Base-by-base conservation (phyloP, 2,888 invertebrate species). In the Tyria jacobaeae region DNA sequence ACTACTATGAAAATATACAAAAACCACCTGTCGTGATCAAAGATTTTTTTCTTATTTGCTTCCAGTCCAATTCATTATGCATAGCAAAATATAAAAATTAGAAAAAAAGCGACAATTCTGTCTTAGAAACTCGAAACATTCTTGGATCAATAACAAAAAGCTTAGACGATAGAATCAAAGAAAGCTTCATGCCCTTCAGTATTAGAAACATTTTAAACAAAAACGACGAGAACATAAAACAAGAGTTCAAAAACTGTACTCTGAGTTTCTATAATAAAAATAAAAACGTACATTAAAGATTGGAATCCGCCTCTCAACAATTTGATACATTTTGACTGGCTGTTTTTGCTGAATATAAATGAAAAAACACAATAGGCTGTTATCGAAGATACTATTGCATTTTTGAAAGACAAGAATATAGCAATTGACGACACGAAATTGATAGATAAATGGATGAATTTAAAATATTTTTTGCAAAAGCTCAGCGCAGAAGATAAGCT, bases 151-250 rank as follows among this genome's bases (percentile, higher is more conserved):
- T 44, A 2, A 44, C 44, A 44, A 17, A 44, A 44, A 21, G 44
- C 21, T 44, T 44, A 44, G 44, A 44, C 21, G 44, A 44, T 21
- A n/a, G 44, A 44, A 51, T 51, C 25, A 51, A 51, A 25, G 31
- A 51, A 31, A 51, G 27, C 10, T 51, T 34, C n/a, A 4, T 44
- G 44, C 44, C 44, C 17, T 21, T 44, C 9, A 44, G 15, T 21
- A 21, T 44, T 44, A n/a, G 21, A 21, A 44, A 21, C 21, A 44
- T 44, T 44, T 21, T 44, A 9, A 21, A 9, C 21, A 44, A 44
- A 44, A 21, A 44, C n/a, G 21, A 44, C 21, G 44, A 44, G 21
- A 44, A 44, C 44, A 44, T 7, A 21, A 44, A 44, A 17, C 6
- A 44, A 44, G 44, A 44, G 21, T 21, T 44, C 10, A 44, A 44